A percentile compares a stretch with the other conserved stretches of the same genome.
phyloP scores from a whole-genome alignment of 2,797 vertebrate genomes.

The Gymnocypris eckloni region DNA sequence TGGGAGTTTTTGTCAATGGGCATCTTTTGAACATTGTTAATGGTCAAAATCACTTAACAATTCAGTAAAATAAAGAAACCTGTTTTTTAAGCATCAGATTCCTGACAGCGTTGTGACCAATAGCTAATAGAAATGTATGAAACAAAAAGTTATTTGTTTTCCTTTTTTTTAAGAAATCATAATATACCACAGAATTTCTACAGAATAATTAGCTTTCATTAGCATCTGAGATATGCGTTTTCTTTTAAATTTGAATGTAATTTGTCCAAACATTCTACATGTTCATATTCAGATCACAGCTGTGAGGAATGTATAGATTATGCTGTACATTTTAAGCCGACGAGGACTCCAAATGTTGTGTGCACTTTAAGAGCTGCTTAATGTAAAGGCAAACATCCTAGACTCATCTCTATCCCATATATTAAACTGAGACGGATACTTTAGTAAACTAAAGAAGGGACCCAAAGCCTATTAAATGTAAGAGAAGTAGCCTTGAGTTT shows the following conservation, averaged over 20 bases:
- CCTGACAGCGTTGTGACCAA: not conserved
- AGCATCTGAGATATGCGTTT: not conserved
- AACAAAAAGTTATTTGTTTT: not conserved
- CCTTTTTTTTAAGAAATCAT: not conserved
- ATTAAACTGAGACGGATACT: not conserved
- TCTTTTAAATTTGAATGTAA: not conserved
- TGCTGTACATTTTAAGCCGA: slow-evolving; percentile 12
- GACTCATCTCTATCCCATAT: not conserved
- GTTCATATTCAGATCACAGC: slow-evolving; percentile 14
- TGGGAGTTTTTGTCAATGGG: not conserved
- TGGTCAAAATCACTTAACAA: not conserved
- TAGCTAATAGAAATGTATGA: not conserved
- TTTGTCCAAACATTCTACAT: slow-evolving; percentile 5
- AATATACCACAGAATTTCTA: not conserved
- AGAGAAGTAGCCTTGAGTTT: slow-evolving; percentile 43
- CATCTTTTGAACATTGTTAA: not conserved
- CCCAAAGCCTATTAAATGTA: slow-evolving; percentile 11
- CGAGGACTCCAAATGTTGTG: not conserved
- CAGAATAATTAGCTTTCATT: not conserved
- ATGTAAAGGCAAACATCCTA: slow-evolving; percentile 23
- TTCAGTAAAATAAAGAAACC: not conserved
- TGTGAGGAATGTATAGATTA: slow-evolving; percentile 19
- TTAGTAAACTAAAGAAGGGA: slow-evolving; percentile 13
- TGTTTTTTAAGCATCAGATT: not conserved
- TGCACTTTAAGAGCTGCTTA: slow-evolving; percentile 23